A percentile compares a stretch with the other conserved stretches of the same genome.
phyloP scores from a whole-genome alignment of 2,113 vertebrate genomes.

The Hydropotes inermis region DNA sequence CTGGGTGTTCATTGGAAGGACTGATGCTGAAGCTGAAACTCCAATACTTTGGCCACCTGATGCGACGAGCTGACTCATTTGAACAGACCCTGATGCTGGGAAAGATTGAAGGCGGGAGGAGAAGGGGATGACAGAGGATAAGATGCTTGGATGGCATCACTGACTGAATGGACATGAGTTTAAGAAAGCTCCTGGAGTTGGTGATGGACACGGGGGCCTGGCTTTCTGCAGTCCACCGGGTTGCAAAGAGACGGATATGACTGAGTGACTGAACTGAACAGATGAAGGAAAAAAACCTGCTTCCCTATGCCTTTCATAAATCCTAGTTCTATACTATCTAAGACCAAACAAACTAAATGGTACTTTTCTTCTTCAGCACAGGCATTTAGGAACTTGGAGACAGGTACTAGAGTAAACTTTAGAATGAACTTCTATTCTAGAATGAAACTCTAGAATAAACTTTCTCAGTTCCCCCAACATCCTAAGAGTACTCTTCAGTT shows the following conservation, averaged over 20 bases:
- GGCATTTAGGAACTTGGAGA: not conserved
- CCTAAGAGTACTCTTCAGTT: not conserved
- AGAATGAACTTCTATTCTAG: not conserved
- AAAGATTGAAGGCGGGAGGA: not conserved
- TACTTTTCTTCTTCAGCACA: not conserved
- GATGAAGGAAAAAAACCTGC: not conserved
- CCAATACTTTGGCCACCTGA: not conserved
- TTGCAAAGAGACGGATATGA: not conserved
- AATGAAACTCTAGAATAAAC: not conserved
- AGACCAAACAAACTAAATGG: not conserved
- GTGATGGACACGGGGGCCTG: not conserved
- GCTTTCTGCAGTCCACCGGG: accelerated
- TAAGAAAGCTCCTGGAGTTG: not conserved
- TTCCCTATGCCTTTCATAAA: not conserved
- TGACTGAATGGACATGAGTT: not conserved
- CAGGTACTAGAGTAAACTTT: not conserved
- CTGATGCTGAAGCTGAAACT: not conserved
- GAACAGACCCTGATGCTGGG: not conserved
- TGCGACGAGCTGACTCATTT: not conserved
- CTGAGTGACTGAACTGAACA: not conserved
- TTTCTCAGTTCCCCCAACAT: not conserved
- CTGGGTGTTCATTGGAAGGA: not conserved
- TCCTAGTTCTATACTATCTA: not conserved
- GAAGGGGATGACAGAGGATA: accelerated
- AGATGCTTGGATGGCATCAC: not conserved